Base-by-base conservation (phyloP, 2,797 vertebrate species). In the Halcyon badia region DNA sequence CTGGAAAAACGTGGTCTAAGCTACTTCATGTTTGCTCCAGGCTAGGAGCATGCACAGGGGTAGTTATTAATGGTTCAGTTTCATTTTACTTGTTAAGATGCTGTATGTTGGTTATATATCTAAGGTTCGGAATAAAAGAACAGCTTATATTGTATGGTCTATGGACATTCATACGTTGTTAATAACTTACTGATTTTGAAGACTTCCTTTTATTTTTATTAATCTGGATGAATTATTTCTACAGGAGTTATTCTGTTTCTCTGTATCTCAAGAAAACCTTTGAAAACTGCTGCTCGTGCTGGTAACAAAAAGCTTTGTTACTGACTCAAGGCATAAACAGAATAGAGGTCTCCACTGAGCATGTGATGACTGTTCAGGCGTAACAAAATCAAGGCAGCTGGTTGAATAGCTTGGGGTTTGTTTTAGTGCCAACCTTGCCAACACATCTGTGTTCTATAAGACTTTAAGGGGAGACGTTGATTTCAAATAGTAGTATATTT, bases 321-420 rank as follows among this genome's bases (percentile, higher is more conserved):
- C 49, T 90, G 85, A 83, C 90, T 79, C 42, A 89, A 83, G 81
- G 84, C 80, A 56, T 85, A 85, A 96, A 89, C 41, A 91, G 64
- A 87, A 81, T 22, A 83, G 89, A 81, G 57, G 52, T 85, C 58
- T 95, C 54, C 77, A 24, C 8, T 35, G 65, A 78, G 49, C 88
- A 62, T 80, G 69, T 5, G 60, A 64, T 5, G 60, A 61, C 73
- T 90, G 75, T 71, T 93, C 57, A 93, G 95, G 84, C 94, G 30
- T 94, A 91, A 85, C 70, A 93, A 76, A 94, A 83, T 92, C 71
- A 94, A 94, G 89, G 91, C 89, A 94, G 83, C 89, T 96, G 75
- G 62, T 75, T 96, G 90, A 94, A 94, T 92, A 88, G 82, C 83
- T 94, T 77, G 42, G 57, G 80, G 5, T 21, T 79, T 89, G 83